Percentiles rank a stretch among this genome's conserved stretches.
phyloP scores from a whole-genome alignment of 2,888 invertebrate genomes.

The Patella depressa region DNA sequence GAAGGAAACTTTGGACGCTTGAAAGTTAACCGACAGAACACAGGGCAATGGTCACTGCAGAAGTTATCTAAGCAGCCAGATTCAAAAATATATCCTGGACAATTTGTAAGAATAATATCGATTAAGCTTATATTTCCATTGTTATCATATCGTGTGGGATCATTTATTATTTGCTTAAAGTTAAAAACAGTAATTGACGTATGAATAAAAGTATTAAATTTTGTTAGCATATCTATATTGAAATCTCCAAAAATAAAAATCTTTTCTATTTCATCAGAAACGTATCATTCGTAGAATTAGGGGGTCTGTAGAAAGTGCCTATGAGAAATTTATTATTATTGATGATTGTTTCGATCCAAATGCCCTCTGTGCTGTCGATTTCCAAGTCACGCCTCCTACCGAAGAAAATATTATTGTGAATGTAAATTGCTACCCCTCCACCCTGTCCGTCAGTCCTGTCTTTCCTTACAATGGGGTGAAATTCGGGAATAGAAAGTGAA shows the following conservation, averaged over 20 bases:
- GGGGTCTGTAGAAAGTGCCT: neutral
- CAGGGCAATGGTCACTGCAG: neutral
- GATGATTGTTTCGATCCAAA: slow-evolving; percentile 1
- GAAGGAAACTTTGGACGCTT: neutral
- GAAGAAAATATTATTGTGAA: neutral
- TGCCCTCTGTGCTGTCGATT: neutral
- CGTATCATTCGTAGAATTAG: neutral
- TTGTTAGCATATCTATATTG: no score
- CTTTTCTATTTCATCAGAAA: neutral
- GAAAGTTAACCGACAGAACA: neutral
- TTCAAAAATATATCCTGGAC: neutral
- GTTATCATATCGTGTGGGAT: no score
- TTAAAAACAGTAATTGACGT: no score
- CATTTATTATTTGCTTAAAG: no score
- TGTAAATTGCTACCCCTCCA: no score
- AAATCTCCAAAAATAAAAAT: neutral
- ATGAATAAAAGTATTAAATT: no score
- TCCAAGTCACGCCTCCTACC: neutral
- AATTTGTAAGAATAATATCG: neutral
- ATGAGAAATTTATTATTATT: neutral
- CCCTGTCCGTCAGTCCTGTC: no score
- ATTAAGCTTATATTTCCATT: no score
- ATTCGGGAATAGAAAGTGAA: no score
- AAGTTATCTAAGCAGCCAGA: neutral
- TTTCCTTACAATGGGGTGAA: no score